Percentiles rank a stretch among this genome's conserved stretches.
phyloP scores from a whole-genome alignment of 2,888 invertebrate species.

The Micoletzkya japonica region DNA sequence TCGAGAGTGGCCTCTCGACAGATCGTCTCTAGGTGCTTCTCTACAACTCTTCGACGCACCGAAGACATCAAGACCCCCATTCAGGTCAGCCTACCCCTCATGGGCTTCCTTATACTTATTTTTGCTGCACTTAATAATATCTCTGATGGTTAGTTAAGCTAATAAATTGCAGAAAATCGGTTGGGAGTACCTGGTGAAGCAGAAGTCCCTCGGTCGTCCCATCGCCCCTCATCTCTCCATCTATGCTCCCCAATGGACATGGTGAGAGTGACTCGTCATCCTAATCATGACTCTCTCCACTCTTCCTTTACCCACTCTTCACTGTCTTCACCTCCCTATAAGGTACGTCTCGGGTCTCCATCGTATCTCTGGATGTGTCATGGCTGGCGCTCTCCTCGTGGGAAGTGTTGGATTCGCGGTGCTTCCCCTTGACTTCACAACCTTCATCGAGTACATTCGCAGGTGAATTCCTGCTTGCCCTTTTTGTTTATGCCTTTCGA shows the following conservation, averaged over 20 bases:
- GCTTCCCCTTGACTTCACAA: slow-evolving; percentile 59
- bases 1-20: slow-evolving; percentile 23
- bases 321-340: neutral
- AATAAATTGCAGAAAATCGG: slow-evolving; percentile 54
- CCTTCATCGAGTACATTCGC: slow-evolving; percentile 56
- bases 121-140: neutral
- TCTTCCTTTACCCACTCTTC: neutral
- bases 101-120: neutral
- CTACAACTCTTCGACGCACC: slow-evolving; percentile 8
- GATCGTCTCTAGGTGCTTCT: slow-evolving; percentile 22
- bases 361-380: slow-evolving; percentile 59
- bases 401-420: slow-evolving; percentile 60
- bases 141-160: neutral
- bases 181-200: slow-evolving; percentile 59
- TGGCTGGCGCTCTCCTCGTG: slow-evolving; percentile 61
- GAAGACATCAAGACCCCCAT: slow-evolving; percentile 43
- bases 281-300: neutral
- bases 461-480: slow-evolving; percentile 15
- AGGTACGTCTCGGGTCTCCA: slow-evolving; percentile 56
- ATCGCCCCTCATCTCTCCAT: slow-evolving; percentile 62
- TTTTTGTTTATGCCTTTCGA: neutral
- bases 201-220: slow-evolving; percentile 56
- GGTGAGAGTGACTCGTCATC: slow-evolving; percentile 31
- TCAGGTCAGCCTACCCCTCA: neutral
- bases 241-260: slow-evolving; percentile 63